phyloP scores from a whole-genome alignment of 1,140 invertebrate species.

The Sipha flava region DNA sequence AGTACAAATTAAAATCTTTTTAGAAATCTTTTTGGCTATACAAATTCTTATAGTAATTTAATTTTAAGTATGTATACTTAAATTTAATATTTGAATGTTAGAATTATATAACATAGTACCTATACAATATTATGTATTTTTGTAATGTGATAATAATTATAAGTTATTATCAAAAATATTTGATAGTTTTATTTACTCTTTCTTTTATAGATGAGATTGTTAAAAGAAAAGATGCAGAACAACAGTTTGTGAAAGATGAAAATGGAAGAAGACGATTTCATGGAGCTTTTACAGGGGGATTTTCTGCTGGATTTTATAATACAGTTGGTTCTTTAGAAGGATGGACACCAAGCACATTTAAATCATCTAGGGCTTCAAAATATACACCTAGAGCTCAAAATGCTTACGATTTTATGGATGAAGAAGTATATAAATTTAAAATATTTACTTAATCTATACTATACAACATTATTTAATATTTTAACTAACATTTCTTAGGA shows the following conservation, averaged over 20 bases:
- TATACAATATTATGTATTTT: not conserved
- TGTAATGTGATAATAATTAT: not conserved
- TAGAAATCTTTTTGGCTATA: too few species aligned
- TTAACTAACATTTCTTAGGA: conserved; percentile 54
- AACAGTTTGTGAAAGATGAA: conserved; percentile 83
- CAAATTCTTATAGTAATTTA: too few species aligned
- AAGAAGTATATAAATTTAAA: conserved; percentile 55
- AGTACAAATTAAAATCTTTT: too few species aligned
- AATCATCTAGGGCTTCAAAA: conserved; percentile 73
- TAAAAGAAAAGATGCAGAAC: conserved; percentile 75
- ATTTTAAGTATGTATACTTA: too few species aligned
- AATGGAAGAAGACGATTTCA: conserved; percentile 89
- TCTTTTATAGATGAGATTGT: conserved; percentile 55
- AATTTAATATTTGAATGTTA: too few species aligned
- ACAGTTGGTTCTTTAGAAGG: conserved; percentile 93
- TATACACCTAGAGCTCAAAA: conserved; percentile 49
- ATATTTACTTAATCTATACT: not conserved
- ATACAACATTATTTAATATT: conserved; percentile 27
- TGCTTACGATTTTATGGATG: conserved; percentile 97
- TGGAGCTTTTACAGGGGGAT: conserved; percentile 98
- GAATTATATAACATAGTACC: too few species aligned
- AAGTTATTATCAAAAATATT: not conserved
- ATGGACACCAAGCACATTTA: conserved; percentile 84
- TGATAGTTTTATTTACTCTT: not conserved
- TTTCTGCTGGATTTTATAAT: conserved; percentile 96